Conservation (phyloP, 1,140 invertebrate species). For the Phenacoccus solenopsis region DNA sequence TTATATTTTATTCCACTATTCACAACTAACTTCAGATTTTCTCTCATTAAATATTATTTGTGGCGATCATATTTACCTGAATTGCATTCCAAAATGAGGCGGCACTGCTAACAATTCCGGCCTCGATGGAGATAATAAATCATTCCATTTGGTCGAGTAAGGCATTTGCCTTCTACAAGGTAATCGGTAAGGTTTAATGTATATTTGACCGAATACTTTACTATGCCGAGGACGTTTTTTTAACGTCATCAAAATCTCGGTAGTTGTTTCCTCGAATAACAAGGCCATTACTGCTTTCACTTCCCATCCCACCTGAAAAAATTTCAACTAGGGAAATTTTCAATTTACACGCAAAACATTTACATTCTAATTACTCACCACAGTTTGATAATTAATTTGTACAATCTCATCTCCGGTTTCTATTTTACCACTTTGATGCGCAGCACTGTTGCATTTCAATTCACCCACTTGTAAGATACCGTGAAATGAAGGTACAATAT, state of each 20-base stretch:
- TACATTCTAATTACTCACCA: constrained; percentile 38
- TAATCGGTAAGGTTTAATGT: constrained; percentile 61
- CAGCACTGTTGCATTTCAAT: constrained; percentile 70
- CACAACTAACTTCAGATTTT: neutral
- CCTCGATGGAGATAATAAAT: constrained; percentile 50
- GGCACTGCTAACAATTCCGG: constrained; percentile 42
- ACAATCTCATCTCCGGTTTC: constrained; percentile 88
- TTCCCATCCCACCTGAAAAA: constrained; percentile 64
- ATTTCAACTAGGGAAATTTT: too few species aligned
- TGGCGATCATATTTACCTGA: neutral
- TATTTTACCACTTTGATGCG: constrained; percentile 75
- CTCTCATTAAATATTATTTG: neutral
- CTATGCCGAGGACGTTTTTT: constrained; percentile 74
- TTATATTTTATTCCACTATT: neutral
- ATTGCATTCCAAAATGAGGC: constrained; percentile 15
- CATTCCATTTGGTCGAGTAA: constrained; percentile 49
- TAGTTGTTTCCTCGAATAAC: constrained; percentile 60
- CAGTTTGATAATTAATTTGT: constrained; percentile 84
- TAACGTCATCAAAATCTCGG: constrained; percentile 65
- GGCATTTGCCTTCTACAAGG: constrained; percentile 57
- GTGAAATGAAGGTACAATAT: constrained; percentile 69
- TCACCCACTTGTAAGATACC: constrained; percentile 75
- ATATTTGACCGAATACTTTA: constrained; percentile 69
- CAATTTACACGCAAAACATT: neutral
- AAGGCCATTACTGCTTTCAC: constrained; percentile 63